Base-by-base conservation (phyloP, 2,797 vertebrate species). In the Holocentrus rufus region DNA sequence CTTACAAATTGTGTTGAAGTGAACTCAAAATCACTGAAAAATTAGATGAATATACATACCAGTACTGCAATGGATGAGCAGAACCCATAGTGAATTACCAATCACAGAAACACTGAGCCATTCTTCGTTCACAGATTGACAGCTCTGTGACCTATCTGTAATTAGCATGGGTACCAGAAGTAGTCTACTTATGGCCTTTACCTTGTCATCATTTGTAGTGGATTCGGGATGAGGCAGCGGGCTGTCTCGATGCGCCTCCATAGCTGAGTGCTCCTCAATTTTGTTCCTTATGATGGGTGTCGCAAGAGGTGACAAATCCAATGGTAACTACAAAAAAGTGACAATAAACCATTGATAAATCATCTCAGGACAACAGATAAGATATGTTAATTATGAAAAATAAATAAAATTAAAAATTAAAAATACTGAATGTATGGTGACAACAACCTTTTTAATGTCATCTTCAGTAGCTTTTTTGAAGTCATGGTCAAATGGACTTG, bases 401-500 rank as follows among this genome's bases (percentile, higher is more conserved):
- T n/a, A n/a, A n/a, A n/a, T n/a, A n/a, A n/a, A n/a, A n/a, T n/a
- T n/a, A n/a, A n/a, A n/a, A n/a, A n/a, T n/a, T n/a, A n/a, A n/a
- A n/a, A n/a, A n/a, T n/a, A n/a, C n/a, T n/a, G 22, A 44, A 30
- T 61, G 49, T 30, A 30, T 7, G 22, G 31, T 0, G 7, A 70
- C 1, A 61, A 15, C 25, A 92, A 98, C 97, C 96, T 99, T 99
- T 92, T 99, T 99, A 90, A 97, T 94, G 90, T 99, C 98, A 85
- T 99, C 96, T 91, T 99, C 98, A 9, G 96, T 91, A 52, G 94
- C 95, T 89, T 98, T 99, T 95, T 99, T 99, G 92, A 99, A 99
- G 89, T 99, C 98, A 90, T 98, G 97, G 91, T 99, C 98, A 86
- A 99, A 99, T 17, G 98, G 98, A 95, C 98, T 99, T 70, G 97